These are phyloP conservation scores for Xestia sexstrigata DNA, from an alignment of 2,888 invertebrate species.

Conservation along the genomic window DNA sequence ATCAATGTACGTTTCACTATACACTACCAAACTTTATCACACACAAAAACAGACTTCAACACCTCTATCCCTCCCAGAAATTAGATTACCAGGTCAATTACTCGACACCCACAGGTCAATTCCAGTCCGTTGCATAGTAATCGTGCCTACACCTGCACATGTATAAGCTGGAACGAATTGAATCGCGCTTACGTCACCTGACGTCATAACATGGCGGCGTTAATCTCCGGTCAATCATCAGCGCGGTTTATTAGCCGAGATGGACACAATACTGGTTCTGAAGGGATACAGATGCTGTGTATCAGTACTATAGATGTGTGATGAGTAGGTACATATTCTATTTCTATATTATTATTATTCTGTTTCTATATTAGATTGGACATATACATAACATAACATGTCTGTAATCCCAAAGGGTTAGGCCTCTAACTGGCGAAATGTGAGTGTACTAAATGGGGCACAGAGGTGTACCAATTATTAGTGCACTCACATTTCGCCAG, in stretches of 20 bases:
- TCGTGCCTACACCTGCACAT: slow-evolving; percentile 5
- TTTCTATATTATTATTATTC: no score
- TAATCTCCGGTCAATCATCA: slow-evolving; percentile 70
- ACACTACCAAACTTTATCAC: no score
- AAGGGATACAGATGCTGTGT: not conserved
- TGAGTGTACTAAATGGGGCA: no score
- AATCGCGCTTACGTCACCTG: slow-evolving; percentile 39
- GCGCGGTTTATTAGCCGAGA: slow-evolving; percentile 52
- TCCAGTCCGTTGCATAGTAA: slow-evolving; percentile 38
- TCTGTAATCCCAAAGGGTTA: no score
- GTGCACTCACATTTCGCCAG: no score
- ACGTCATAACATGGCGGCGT: slow-evolving; percentile 64
- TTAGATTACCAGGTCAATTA: slow-evolving; percentile 41
- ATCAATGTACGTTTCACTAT: no score
- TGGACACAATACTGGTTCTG: not conserved
- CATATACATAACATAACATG: no score
- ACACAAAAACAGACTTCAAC: not conserved
- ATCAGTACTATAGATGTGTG: not conserved
- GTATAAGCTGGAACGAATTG: slow-evolving; percentile 28
- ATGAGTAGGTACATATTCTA: no score
- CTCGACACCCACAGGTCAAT: slow-evolving; percentile 26
- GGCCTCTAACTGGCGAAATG: no score
- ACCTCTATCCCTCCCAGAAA: not conserved
- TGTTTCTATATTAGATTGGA: no score
- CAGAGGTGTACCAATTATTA: no score